Percentiles rank a stretch among this genome's conserved stretches.
Conservation (phyloP, 2,797 vertebrate genomes). For the Babyrousa celebensis region DNA sequence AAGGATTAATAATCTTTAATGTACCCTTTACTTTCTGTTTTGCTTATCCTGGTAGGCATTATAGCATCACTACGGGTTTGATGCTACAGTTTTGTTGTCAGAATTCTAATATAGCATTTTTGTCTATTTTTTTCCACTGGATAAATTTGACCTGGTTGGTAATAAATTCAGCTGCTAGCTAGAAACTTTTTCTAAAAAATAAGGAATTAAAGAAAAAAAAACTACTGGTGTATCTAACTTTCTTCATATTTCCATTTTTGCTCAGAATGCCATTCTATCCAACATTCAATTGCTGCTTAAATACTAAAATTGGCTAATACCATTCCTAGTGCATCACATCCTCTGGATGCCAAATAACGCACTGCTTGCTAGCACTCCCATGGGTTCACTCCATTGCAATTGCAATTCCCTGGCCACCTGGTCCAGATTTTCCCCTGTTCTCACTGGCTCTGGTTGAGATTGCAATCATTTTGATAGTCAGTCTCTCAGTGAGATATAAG, state of each 20-base stretch:
- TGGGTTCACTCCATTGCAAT: neutral
- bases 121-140: neutral
- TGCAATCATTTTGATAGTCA: neutral
- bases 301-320: neutral
- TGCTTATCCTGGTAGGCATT: neutral
- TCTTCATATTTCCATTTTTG: neutral
- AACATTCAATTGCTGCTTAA: neutral
- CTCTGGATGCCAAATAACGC: neutral
- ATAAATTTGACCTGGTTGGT: neutral
- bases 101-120: neutral
- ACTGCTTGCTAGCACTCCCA: neutral
- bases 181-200: conserved; percentile 11
- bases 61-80: neutral
- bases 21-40: neutral
- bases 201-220: neutral
- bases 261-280: neutral
- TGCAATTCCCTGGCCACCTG: neutral
- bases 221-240: neutral
- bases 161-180: neutral
- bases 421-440: accelerated
- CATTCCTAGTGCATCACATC: neutral
- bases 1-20: neutral
- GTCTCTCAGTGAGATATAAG: neutral
- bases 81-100: neutral
- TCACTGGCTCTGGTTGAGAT: neutral